Base-by-base conservation (phyloP, 2,113 vertebrate genomes). In the Mus pahari region DNA sequence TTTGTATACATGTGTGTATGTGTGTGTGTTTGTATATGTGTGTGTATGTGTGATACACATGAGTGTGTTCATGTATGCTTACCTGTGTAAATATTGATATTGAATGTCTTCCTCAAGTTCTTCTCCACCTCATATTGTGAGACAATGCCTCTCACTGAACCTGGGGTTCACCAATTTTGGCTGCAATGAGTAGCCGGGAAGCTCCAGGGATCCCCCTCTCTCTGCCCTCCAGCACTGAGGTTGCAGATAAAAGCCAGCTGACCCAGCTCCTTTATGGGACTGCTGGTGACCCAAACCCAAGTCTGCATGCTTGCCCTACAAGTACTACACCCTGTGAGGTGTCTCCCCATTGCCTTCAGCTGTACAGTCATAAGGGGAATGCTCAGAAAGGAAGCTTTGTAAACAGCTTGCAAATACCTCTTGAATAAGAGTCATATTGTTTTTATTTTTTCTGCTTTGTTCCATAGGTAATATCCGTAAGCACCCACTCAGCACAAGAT, bases 321-420 rank as follows among this genome's bases (percentile, higher is more conserved):
- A 48, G 74, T 2, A 31, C 42, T 48, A 26, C 5, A 48, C 74
- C 16, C 74, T 48, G 16, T 26, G 26, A 77, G 42, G 26, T 6
- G 26, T 13, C 42, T 28, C 24, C 71, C 42, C 42, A 3, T 13
- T 48, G 4, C 24, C 24, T 11, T 77, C 74, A 77, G 17, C 50
- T 89, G 16, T 19, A 90, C 8, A 53, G 79, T 94, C 12, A 14
- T 50, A 89, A 82, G 42, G 10, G 45, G 83, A 95, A 75, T 92
- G 92, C 87, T 81, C 75, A 88, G 36, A 87, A 95, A 96, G 79
- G 48, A 90, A 48, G 3, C 92, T 90, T 95, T 39, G 48, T 86
- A n/a, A 71, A 75, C 33, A 70, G 83, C 14, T 4, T 74, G 1
- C 82, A 89, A 93, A 88, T 74, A 50, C 13, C 19, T 60, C 53